Evolutionary conservation across 2,888 invertebrate genomes (phyloP).

Genomic region (Caenorhabditis sp.): DNA sequence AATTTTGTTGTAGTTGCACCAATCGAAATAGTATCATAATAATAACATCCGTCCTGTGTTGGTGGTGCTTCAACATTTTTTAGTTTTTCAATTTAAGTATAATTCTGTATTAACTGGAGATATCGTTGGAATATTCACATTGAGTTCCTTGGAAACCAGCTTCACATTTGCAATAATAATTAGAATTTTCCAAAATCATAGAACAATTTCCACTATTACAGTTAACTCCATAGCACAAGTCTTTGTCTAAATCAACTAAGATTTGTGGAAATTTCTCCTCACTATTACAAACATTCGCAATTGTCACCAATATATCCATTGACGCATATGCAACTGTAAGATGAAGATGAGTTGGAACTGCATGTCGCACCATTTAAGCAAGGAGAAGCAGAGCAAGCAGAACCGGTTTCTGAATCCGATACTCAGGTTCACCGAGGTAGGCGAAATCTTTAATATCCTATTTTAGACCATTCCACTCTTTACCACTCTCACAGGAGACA

Average conservation of each 20-base stretch:
- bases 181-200: slow-evolving; percentile 12
- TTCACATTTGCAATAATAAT: slow-evolving; percentile 28
- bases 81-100: not conserved
- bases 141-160: slow-evolving; percentile 12
- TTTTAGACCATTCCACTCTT: too few species aligned
- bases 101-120: not conserved
- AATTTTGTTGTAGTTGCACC: slow-evolving; percentile 8
- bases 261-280: not conserved
- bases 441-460: too few species aligned
- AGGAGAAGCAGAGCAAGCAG: slow-evolving; percentile 16
- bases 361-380: slow-evolving; percentile 44
- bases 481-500: too few species aligned
- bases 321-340: slow-evolving; percentile 35
- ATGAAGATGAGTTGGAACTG: not conserved
- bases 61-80: slow-evolving; percentile 6
- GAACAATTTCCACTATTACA: slow-evolving; percentile 39
- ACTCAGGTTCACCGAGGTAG: too few species aligned
- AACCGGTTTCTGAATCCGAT: slow-evolving; percentile 14
- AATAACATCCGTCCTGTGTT: slow-evolving; percentile 17
- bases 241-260: slow-evolving; percentile 16
- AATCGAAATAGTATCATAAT: slow-evolving; percentile 10
- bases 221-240: slow-evolving; percentile 9
- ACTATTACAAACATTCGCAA: slow-evolving; percentile 41
- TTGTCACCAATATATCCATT: slow-evolving; percentile 22
- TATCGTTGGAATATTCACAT: slow-evolving; percentile 13